Evolutionary conservation across 2,888 invertebrate genomes (phyloP).

Genomic region (Catocala fraxini): DNA sequence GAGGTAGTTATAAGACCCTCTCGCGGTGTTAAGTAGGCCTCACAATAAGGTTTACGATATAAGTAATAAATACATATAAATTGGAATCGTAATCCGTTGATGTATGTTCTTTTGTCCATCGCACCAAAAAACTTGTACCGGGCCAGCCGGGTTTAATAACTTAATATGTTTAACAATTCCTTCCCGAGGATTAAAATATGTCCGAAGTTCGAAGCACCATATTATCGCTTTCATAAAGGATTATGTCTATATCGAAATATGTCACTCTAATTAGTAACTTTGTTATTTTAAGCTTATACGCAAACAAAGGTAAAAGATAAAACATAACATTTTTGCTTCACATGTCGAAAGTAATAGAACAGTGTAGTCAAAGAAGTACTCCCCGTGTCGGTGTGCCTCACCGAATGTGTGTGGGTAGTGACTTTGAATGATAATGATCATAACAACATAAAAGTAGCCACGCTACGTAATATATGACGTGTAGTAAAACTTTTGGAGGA

Average conservation of each 20-base stretch:
- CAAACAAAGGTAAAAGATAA: conserved; percentile 13
- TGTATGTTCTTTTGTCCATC: conserved; percentile 73
- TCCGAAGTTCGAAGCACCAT: conserved; percentile 50
- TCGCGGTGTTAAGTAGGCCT: conserved; percentile 73
- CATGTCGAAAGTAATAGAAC: conserved; percentile 55
- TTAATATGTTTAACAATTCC: conserved; percentile 77
- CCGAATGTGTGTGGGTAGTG: conserved; percentile 76
- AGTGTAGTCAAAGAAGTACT: conserved; percentile 54
- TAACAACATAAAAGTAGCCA: conserved; percentile 85
- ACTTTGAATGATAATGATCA: conserved; percentile 85
- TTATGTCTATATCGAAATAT: conserved; percentile 35
- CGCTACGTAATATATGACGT: conserved; percentile 80
- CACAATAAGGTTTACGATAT: conserved; percentile 72
- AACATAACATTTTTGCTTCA: conserved; percentile 27
- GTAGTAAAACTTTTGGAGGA: conserved; percentile 84
- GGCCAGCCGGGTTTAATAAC: conserved; percentile 71
- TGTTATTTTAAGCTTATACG: conserved; percentile 15
- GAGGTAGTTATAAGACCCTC: conserved; percentile 65
- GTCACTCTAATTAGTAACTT: conserved; percentile 25
- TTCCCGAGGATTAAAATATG: conserved; percentile 65
- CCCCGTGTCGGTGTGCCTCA: conserved; percentile 55
- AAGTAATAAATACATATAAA: conserved; percentile 76
- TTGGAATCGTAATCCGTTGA: conserved; percentile 83
- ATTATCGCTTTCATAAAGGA: conserved; percentile 45
- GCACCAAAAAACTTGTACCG: conserved; percentile 64